Conservation (phyloP, 2,888 invertebrate species). For the Eurytoma californica region DNA sequence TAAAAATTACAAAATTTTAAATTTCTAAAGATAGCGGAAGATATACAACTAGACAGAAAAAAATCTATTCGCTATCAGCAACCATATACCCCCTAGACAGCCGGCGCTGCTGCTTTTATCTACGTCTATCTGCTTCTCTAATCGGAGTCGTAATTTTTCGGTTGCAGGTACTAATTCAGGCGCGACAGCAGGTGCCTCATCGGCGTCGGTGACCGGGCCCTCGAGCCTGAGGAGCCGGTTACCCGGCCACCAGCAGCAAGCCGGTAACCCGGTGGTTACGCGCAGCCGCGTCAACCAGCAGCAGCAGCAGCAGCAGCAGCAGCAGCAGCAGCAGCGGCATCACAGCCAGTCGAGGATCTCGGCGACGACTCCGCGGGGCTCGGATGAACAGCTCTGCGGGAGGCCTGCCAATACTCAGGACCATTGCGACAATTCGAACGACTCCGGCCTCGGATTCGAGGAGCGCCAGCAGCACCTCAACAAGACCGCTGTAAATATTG, state of each 20-base stretch:
- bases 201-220: constrained; percentile 41
- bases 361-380: constrained; percentile 64
- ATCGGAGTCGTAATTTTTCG: too few relatives aligned
- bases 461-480: constrained; percentile 79
- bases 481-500: constrained; percentile 49
- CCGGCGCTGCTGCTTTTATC: too few relatives aligned
- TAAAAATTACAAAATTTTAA: too few relatives aligned
- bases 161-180: constrained; percentile 44
- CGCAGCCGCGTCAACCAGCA: constrained; percentile 15
- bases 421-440: constrained; percentile 91
- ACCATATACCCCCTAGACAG: too few relatives aligned
- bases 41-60: too few relatives aligned
- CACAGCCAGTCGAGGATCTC: neutral
- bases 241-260: constrained; percentile 14
- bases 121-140: too few relatives aligned
- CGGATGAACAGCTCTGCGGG: constrained; percentile 75
- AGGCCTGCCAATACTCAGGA: constrained; percentile 72
- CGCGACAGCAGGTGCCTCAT: constrained; percentile 39
- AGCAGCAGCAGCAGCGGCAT: constrained; percentile 45
- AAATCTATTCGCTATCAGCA: too few relatives aligned
- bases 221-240: constrained; percentile 35
- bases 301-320: constrained; percentile 49
- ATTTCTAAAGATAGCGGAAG: too few relatives aligned
- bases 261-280: constrained; percentile 3
- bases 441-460: constrained; percentile 91